Percentiles rank a stretch among this genome's conserved stretches.
Conservation (phyloP, 2,113 vertebrate genomes). For the Patagioenas fasciata region DNA sequence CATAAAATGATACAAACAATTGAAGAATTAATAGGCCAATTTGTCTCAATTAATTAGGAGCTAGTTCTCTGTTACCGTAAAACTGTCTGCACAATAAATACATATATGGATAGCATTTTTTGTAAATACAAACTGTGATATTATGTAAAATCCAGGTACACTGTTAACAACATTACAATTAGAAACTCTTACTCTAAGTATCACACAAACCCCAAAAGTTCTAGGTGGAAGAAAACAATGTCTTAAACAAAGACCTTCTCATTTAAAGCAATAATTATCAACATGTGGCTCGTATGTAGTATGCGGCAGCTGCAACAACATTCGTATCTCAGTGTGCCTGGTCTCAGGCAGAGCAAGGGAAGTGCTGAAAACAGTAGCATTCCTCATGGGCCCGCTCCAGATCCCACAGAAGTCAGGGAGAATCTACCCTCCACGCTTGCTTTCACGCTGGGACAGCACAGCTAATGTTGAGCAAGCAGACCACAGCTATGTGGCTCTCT, state of each 20-base stretch:
- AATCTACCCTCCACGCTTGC: slow-evolving; percentile 26
- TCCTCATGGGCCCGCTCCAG: slow-evolving; percentile 56
- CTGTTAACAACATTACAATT: neutral
- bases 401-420: slow-evolving; percentile 36
- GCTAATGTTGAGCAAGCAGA: slow-evolving; percentile 32
- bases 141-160: neutral
- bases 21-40: neutral
- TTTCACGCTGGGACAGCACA: slow-evolving; percentile 25
- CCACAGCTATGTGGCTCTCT: slow-evolving; percentile 15
- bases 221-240: neutral
- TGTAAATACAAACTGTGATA: neutral
- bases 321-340: slow-evolving; percentile 36
- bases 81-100: neutral
- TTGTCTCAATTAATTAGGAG: neutral
- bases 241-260: neutral
- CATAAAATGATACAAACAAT: neutral
- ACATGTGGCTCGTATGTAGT: slow-evolving; percentile 16
- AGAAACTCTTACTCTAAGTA: neutral
- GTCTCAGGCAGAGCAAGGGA: slow-evolving; percentile 31
- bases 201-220: neutral
- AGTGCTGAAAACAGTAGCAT: slow-evolving; percentile 62
- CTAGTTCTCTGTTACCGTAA: neutral
- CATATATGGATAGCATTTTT: neutral
- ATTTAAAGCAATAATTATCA: slow-evolving; percentile 33
- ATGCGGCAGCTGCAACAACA: slow-evolving; percentile 53